Base-by-base conservation (phyloP, 1,140 invertebrate genomes). In the Aphis craccivora region DNA sequence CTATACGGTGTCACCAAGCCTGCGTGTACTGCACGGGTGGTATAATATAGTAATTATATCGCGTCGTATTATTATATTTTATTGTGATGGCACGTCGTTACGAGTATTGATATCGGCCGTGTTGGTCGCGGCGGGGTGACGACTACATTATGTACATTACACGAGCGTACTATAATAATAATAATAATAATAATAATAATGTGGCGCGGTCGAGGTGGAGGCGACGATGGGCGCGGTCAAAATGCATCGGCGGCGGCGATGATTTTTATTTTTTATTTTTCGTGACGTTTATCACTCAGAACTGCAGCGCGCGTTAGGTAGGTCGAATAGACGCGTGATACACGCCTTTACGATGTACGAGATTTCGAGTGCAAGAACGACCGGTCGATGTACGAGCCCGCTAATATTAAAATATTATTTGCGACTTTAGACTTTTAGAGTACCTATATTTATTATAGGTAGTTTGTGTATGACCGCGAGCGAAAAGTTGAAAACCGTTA, bases 51-150 rank as follows among this genome's bases (percentile, higher is more conserved):
- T 76, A 76, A 76, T 76, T 76, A 35, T n/a, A 14, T 76, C 30
- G n/a, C 30, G n/a, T 76, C 3, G 60, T n/a, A n/a, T 76, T 76
- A 76, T 76, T n/a, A n/a, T 35, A n/a, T 76, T 76, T 76, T 76
- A 76, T 76, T 76, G 60, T 51, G 43, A 25, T 84, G 9, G 83
- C 83, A 84, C 37, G 83, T 83, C 81, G 60, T 76, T 76, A 67
- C 60, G 30, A 30, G 60, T 67, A 76, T 76, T 76, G 60, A 76
- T 53, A 14, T n/a, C 60, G 30, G 60, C 2, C 37, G 37, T 40
- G 60, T 14, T 67, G 30, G 60, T 76, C n/a, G 60, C 60, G 30
- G 60, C 60, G 60, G 60, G 60, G 30, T n/a, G 30, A 76, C 60
- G 60, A 18, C 14, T 76, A 76, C 6, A n/a, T 18, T 18, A 18